Conservation (phyloP, 2,888 invertebrate species). For the Platycheirus albimanus region DNA sequence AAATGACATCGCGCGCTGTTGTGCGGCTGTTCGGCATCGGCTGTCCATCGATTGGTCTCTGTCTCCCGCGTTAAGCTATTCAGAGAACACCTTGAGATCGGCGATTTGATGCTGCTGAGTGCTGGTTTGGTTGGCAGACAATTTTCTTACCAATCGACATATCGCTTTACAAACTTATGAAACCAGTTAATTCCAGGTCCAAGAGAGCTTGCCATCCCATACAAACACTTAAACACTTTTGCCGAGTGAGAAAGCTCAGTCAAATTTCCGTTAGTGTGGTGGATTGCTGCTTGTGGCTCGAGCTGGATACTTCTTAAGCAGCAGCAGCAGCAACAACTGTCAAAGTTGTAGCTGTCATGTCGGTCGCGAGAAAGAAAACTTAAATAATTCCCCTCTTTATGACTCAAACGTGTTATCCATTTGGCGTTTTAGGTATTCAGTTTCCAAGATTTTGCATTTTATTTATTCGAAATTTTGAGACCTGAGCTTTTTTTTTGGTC, state of each 20-base stretch:
- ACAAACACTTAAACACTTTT: constrained; percentile 37
- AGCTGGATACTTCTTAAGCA: too few species aligned
- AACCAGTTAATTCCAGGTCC: constrained; percentile 72
- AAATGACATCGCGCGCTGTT: constrained; percentile 18
- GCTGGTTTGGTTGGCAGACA: constrained; percentile 37
- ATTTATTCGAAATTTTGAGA: constrained; percentile 39
- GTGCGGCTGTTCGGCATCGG: not conserved
- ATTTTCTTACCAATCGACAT: constrained; percentile 67
- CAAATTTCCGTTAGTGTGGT: not conserved
- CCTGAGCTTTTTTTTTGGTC: constrained; percentile 35
- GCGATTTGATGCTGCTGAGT: constrained; percentile 1
- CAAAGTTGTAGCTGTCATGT: too few species aligned
- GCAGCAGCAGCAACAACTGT: constrained; percentile 40
- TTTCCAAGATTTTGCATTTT: constrained; percentile 29
- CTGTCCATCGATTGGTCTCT: constrained; percentile 34
- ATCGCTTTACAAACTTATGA: constrained; percentile 62
- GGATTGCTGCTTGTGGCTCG: constrained; percentile 11
- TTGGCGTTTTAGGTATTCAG: constrained; percentile 54
- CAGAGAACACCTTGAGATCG: constrained; percentile 47
- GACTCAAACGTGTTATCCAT: constrained; percentile 48
- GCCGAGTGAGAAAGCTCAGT: constrained; percentile 1
- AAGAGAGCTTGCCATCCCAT: constrained; percentile 41
- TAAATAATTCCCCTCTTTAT: constrained; percentile 22
- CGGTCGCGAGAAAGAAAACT: constrained; percentile 45
- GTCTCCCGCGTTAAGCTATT: constrained; percentile 21